These are phyloP conservation scores for Paratrypauchen microcephalus DNA, from an alignment of 2,797 vertebrate species.

Conservation along the genomic window DNA sequence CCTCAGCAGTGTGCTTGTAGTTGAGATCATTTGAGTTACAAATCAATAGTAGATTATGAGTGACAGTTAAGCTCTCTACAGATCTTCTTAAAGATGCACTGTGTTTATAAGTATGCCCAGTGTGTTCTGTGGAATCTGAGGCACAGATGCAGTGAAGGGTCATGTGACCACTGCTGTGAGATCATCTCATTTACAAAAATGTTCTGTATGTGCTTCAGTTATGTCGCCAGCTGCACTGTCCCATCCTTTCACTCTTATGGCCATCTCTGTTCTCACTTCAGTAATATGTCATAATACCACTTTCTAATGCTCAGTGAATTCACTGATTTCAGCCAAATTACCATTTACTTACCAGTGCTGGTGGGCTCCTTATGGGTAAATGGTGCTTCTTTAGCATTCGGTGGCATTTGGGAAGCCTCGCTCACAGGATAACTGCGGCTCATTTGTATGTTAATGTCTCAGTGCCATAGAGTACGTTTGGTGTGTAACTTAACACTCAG, in stretches of 20 bases:
- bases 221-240: slow-evolving; percentile 16
- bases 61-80: too few species aligned
- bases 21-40: too few species aligned
- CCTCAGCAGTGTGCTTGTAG: neutral
- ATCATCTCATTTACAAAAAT: slow-evolving; percentile 32
- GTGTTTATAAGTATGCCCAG: too few species aligned
- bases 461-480: slow-evolving; percentile 72
- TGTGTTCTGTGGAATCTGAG: slow-evolving; percentile 31
- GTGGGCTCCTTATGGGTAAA: slow-evolving; percentile 74
- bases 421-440: slow-evolving; percentile 75
- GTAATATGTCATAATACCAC: slow-evolving; percentile 53
- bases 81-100: too few species aligned
- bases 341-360: slow-evolving; percentile 60
- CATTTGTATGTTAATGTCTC: slow-evolving; percentile 83
- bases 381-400: slow-evolving; percentile 79
- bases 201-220: slow-evolving; percentile 47
- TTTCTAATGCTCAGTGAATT: slow-evolving; percentile 65
- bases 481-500: slow-evolving; percentile 62
- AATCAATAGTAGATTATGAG: too few species aligned
- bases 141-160: neutral
- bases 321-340: slow-evolving; percentile 66
- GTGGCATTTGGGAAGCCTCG: slow-evolving; percentile 77
- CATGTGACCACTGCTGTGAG: slow-evolving; percentile 31
- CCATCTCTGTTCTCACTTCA: slow-evolving; percentile 53
- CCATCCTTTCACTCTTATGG: slow-evolving; percentile 30